Conservation (phyloP, 2,888 invertebrate genomes). For the Cerastis rubricosa region DNA sequence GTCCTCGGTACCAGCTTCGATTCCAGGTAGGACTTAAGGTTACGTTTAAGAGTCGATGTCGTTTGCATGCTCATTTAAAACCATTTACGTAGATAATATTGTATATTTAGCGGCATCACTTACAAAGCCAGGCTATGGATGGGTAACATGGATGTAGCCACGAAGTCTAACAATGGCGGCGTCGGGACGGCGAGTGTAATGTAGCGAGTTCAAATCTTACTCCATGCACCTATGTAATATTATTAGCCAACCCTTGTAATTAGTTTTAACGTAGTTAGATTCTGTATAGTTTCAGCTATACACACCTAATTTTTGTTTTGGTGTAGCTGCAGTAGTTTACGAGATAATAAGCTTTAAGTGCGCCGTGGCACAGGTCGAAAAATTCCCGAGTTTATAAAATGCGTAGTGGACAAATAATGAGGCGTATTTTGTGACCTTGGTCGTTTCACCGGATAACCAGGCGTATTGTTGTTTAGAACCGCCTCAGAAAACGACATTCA, state of each 20-base stretch:
- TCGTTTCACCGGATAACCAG: too few species aligned
- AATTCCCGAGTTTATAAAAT: too few species aligned
- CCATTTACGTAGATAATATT: background rate
- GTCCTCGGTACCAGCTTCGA: background rate
- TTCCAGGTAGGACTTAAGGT: background rate
- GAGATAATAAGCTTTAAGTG: too few species aligned
- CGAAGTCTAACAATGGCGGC: background rate
- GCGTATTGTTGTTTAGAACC: background rate
- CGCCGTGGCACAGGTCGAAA: too few species aligned
- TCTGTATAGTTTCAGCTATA: too few species aligned
- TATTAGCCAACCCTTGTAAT: background rate
- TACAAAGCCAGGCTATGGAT: background rate
- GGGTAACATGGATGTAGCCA: background rate
- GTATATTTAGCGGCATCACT: constrained; percentile 4
- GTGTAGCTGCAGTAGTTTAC: too few species aligned
- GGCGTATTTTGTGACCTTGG: too few species aligned
- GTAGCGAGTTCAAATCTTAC: background rate
- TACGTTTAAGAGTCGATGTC: background rate
- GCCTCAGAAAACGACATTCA: background rate
- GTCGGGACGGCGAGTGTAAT: too few species aligned
- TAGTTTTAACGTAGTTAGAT: too few species aligned
- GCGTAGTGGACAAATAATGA: too few species aligned
- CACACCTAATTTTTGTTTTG: too few species aligned
- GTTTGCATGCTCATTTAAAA: background rate
- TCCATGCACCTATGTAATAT: background rate